phyloP scores from a whole-genome alignment of 1,140 invertebrate genomes.

The Drosophila equinoxialis region DNA sequence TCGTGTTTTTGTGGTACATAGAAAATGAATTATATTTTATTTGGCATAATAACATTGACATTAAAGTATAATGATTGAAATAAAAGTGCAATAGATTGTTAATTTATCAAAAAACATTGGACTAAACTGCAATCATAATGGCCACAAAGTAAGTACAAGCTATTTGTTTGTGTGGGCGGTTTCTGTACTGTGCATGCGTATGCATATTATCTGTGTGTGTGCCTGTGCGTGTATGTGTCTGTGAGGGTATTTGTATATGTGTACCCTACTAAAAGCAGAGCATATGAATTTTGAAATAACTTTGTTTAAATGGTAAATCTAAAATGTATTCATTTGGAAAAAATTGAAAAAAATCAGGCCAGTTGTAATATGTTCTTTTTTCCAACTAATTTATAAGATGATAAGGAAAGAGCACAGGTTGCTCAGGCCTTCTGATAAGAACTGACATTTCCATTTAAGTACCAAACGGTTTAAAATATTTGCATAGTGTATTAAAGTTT shows the following conservation, averaged over 20 bases:
- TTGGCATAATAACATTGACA: background rate
- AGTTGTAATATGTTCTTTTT: too few species aligned
- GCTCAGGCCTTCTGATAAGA: too few species aligned
- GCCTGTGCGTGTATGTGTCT: constrained; percentile 40
- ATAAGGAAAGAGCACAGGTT: too few species aligned
- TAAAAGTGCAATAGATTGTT: constrained; percentile 41
- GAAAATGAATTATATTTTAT: background rate
- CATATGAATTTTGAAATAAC: background rate
- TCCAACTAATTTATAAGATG: too few species aligned
- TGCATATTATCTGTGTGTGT: constrained; percentile 38
- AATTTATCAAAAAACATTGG: constrained; percentile 7
- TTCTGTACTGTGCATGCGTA: constrained; percentile 31
- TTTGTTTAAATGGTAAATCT: background rate
- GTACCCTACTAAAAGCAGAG: background rate
- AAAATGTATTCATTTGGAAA: too few species aligned
- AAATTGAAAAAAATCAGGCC: too few species aligned
- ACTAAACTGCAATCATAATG: constrained; percentile 51
- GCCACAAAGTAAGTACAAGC: constrained; percentile 60
- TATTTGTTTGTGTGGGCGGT: constrained; percentile 48
- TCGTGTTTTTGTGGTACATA: background rate
- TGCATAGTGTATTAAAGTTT: background rate
- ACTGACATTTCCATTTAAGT: too few species aligned
- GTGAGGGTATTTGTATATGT: constrained; percentile 60
- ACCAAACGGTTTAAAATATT: too few species aligned
- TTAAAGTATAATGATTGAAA: constrained; percentile 44